phyloP scores from a whole-genome alignment of 2,113 vertebrate genomes.

The Rhinolophus ferrumequinum region DNA sequence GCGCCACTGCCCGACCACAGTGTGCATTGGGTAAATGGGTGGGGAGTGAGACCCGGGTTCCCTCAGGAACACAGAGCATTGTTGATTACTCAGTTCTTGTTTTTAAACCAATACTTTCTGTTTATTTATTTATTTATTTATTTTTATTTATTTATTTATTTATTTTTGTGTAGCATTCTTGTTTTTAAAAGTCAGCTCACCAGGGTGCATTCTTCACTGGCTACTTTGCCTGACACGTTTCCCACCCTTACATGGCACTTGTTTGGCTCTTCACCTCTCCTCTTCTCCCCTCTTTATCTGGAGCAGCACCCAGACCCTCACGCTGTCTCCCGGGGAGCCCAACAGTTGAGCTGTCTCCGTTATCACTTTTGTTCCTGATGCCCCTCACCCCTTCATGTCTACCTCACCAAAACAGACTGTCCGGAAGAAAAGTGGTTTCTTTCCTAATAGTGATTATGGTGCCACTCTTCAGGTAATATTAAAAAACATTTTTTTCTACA shows the following conservation, averaged over 20 bases:
- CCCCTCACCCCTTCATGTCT: not conserved
- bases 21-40: too few species aligned
- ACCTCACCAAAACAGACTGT: not conserved
- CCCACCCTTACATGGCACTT: too few species aligned
- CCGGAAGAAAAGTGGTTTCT: not conserved
- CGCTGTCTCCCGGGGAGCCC: not conserved
- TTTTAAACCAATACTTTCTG: not conserved
- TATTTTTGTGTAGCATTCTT: not conserved
- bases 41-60: not conserved
- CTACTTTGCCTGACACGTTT: not conserved
- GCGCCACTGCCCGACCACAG: fast-evolving
- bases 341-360: not conserved
- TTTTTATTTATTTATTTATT: too few species aligned
- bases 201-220: not conserved
- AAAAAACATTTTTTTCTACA: not conserved
- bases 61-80: not conserved
- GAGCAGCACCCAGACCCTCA: not conserved
- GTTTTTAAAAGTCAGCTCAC: not conserved
- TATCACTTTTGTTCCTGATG: not conserved
- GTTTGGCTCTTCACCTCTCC: not conserved
- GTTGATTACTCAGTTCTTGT: not conserved
- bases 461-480: not conserved
- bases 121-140: too few species aligned
- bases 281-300: not conserved
- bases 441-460: not conserved